Conservation (phyloP, 2,113 vertebrate species). For the Amphilophus citrinellus region DNA sequence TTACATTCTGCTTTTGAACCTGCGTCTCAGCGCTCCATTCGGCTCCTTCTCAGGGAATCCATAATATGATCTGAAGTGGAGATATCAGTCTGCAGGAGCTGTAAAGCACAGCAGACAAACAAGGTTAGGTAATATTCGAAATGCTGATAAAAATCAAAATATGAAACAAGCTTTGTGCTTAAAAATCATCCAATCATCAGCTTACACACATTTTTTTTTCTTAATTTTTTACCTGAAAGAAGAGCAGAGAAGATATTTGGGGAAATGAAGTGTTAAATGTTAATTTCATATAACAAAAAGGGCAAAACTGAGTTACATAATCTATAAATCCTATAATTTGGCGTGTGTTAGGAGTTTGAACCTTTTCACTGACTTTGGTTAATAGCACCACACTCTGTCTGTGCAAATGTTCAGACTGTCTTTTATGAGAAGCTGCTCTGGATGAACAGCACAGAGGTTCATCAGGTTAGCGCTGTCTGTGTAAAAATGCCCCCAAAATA, state of each 20-base stretch:
- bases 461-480: not conserved
- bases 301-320: not conserved
- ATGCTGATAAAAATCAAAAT: not conserved
- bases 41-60: not conserved
- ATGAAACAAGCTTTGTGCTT: not conserved
- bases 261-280: not conserved
- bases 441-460: not conserved
- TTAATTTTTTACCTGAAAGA: not conserved
- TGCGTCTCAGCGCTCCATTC: not conserved
- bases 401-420: not conserved
- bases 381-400: slow-evolving; percentile 2
- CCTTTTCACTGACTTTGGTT: not conserved
- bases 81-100: not conserved
- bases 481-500: not conserved
- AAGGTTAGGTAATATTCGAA: not conserved
- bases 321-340: not conserved
- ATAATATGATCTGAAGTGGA: not conserved
- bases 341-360: not conserved
- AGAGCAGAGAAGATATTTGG: not conserved
- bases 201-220: not conserved
- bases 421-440: slow-evolving; percentile 7
- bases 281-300: not conserved
- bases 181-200: not conserved
- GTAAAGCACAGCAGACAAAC: not conserved
- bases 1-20: not conserved